These are phyloP conservation scores for Empis stercorea DNA, from an alignment of 2,888 invertebrate genomes.

Conservation along the genomic window DNA sequence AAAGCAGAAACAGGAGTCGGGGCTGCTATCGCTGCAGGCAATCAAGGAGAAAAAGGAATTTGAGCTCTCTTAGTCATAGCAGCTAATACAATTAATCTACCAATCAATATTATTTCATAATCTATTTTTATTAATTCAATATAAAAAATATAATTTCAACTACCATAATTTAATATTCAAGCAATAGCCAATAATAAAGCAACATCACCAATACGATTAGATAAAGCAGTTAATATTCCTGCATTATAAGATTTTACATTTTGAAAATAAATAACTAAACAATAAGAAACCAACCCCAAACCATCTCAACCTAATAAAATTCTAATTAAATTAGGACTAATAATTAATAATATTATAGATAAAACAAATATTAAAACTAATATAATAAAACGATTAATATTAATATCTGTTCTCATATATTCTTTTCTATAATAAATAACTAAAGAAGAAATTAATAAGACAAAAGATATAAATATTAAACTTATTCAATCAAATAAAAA, in stretches of 20 bases:
- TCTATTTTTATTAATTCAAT: conserved; percentile 39
- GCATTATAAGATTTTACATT: conserved; percentile 55
- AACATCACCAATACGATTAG: conserved; percentile 62
- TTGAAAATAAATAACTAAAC: conserved; percentile 44
- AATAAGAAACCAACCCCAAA: conserved; percentile 57
- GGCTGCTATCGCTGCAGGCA: conserved; percentile 63
- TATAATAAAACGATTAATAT: conserved; percentile 50
- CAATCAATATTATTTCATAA: conserved; percentile 36
- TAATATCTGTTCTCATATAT: conserved; percentile 47
- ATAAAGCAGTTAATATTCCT: conserved; percentile 56
- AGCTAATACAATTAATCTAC: conserved; percentile 39
- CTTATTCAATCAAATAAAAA: conserved; percentile 53
- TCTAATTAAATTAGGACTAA: conserved; percentile 54
- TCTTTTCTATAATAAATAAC: conserved; percentile 50
- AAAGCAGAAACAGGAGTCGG: conserved; percentile 60
- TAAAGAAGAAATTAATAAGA: conserved; percentile 51
- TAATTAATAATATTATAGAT: conserved; percentile 54
- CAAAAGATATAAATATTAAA: conserved; percentile 49
- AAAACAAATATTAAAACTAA: conserved; percentile 52
- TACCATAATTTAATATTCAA: conserved; percentile 43
- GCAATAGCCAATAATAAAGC: conserved; percentile 48
- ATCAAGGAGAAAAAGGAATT: conserved; percentile 64
- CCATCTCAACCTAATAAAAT: conserved; percentile 64
- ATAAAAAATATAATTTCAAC: conserved; percentile 43
- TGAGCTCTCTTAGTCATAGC: conserved; percentile 44